Percentiles rank a stretch among this genome's conserved stretches.
Evolutionary conservation across 2,888 invertebrate genomes (phyloP).

Genomic region (Andrena bucephala): DNA sequence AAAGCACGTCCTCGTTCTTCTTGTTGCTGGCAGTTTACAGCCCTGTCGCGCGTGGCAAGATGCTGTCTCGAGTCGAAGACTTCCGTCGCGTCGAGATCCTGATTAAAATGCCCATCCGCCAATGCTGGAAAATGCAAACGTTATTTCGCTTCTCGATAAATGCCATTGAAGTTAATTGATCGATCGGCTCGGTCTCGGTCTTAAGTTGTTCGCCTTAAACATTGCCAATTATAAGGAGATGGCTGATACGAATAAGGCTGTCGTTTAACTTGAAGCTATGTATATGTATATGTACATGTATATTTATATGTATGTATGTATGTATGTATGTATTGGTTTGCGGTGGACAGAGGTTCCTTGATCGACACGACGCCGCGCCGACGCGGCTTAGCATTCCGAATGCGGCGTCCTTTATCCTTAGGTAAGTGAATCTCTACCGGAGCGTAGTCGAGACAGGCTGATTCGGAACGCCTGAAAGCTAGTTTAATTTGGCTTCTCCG

Average conservation of each 20-base stretch:
- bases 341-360: neutral
- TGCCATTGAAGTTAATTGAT: neutral
- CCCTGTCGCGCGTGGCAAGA: neutral
- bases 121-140: slow-evolving; percentile 4
- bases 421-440: slow-evolving; percentile 25
- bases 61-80: neutral
- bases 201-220: neutral
- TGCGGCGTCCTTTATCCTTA: slow-evolving; percentile 22
- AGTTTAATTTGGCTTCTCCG: slow-evolving; percentile 43
- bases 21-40: neutral
- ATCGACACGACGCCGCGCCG: neutral
- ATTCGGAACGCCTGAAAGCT: slow-evolving; percentile 26
- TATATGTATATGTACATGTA: no score
- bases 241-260: neutral
- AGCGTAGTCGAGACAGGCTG: slow-evolving; percentile 17
- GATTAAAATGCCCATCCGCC: neutral
- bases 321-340: neutral
- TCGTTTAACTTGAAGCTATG: neutral
- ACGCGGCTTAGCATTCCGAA: slow-evolving; percentile 9
- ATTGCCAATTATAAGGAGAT: no score
- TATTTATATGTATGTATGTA: no score
- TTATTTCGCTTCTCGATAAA: neutral
- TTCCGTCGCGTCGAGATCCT: neutral
- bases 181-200: neutral
- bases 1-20: neutral